Percentiles rank a stretch among this genome's conserved stretches.
Conservation (phyloP, 2,797 vertebrate genomes). For the Sandelia bainsii region DNA sequence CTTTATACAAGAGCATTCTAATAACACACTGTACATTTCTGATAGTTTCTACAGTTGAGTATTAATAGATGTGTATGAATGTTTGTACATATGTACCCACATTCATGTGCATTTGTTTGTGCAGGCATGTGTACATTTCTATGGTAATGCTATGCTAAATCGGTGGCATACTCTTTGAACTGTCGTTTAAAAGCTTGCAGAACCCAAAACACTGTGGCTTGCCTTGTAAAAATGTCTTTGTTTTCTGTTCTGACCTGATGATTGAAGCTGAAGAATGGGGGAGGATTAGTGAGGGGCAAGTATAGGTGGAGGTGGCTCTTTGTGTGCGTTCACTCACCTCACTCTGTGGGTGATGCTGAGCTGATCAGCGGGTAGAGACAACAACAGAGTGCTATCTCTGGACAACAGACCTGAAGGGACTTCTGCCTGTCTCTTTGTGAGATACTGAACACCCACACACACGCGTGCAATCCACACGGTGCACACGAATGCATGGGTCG, state of each 20-base stretch:
- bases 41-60: no score
- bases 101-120: no score
- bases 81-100: no score
- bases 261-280: conserved; percentile 34
- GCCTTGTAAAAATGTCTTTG: neutral
- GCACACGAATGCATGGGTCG: conserved; percentile 6
- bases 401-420: conserved; percentile 64
- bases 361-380: conserved; percentile 63
- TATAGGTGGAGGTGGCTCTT: conserved; percentile 31
- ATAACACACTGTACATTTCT: no score
- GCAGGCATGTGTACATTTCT: no score
- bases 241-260: conserved; percentile 19
- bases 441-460: conserved; percentile 34
- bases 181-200: neutral
- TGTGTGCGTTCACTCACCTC: conserved; percentile 20
- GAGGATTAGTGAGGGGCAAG: conserved; percentile 37
- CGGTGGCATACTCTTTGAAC: neutral
- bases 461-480: neutral
- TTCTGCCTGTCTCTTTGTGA: conserved; percentile 45
- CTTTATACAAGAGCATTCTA: no score
- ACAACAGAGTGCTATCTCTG: conserved; percentile 72
- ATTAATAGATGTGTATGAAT: no score
- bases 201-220: neutral
- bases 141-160: no score
- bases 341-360: conserved; percentile 52